Evolutionary conservation across 2,113 vertebrate genomes (phyloP).

Genomic region (Paralichthys olivaceus): DNA sequence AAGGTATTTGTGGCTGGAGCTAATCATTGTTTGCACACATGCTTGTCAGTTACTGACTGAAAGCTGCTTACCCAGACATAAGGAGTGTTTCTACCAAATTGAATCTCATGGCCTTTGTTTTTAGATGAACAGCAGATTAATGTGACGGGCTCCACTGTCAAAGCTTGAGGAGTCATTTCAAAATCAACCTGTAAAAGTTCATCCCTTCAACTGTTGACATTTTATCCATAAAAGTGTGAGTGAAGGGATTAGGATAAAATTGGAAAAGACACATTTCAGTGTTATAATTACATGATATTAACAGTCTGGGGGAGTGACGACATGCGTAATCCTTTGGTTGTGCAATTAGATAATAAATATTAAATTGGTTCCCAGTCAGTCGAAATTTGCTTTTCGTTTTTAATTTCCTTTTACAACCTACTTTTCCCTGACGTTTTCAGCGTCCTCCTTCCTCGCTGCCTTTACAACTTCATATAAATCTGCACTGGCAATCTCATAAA

Average conservation of each 20-base stretch:
- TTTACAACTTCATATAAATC: not conserved
- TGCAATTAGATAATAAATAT: conserved; percentile 18
- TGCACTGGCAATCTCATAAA: conserved; percentile 1
- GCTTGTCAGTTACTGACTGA: conserved; percentile 46
- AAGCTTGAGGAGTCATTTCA: not conserved
- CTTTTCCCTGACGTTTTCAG: not conserved
- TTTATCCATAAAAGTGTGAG: not conserved
- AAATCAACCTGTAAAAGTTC: conserved; percentile 5
- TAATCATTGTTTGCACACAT: conserved; percentile 71
- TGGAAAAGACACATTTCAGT: not conserved
- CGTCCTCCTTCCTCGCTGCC: not conserved
- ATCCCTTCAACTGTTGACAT: not conserved
- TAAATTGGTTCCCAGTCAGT: not conserved
- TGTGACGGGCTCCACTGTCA: conserved; percentile 28
- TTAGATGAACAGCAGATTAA: conserved; percentile 64
- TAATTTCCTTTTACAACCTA: not conserved
- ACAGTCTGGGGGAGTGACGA: not conserved
- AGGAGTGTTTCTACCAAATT: conserved; percentile 45
- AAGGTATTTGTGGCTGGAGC: conserved; percentile 38
- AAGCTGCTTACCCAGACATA: conserved; percentile 61
- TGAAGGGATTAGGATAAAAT: not conserved
- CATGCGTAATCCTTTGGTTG: not conserved
- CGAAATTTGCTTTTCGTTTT: not conserved
- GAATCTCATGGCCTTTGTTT: conserved; percentile 62
- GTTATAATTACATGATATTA: not conserved